These are phyloP conservation scores for Oasisia sp. DNA, from an alignment of 2,888 invertebrate species.

Conservation along the genomic window DNA sequence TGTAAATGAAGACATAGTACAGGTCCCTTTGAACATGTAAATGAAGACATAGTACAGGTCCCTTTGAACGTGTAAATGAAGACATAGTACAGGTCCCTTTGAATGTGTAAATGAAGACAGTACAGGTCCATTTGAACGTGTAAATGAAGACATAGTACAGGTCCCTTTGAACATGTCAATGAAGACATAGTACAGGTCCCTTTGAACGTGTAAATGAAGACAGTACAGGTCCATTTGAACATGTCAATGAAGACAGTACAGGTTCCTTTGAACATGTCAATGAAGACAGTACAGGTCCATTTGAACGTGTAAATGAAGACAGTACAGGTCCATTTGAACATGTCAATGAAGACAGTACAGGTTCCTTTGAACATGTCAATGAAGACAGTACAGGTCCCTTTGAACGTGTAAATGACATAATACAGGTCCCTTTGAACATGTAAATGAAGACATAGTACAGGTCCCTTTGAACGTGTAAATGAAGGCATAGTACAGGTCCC, in stretches of 20 bases:
- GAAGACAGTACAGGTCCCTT: not conserved
- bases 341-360: no score
- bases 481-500: not conserved
- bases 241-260: not conserved
- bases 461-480: not conserved
- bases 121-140: not conserved
- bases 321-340: not conserved
- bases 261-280: not conserved
- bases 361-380: no score
- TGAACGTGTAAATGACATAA: not conserved
- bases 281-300: no score
- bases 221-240: no score
- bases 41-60: no score
- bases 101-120: not conserved
- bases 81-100: not conserved
- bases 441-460: not conserved
- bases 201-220: no score
- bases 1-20: not conserved
- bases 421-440: not conserved
- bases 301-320: not conserved
- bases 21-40: not conserved
- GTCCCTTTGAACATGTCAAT: not conserved
- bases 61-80: no score
- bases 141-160: not conserved
- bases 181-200: not conserved